A percentile compares a stretch with the other conserved stretches of the same genome.
These are phyloP conservation scores for Myiothlypis chrysogaster DNA, from an alignment of 2,797 vertebrate genomes.

Conservation along the genomic window DNA sequence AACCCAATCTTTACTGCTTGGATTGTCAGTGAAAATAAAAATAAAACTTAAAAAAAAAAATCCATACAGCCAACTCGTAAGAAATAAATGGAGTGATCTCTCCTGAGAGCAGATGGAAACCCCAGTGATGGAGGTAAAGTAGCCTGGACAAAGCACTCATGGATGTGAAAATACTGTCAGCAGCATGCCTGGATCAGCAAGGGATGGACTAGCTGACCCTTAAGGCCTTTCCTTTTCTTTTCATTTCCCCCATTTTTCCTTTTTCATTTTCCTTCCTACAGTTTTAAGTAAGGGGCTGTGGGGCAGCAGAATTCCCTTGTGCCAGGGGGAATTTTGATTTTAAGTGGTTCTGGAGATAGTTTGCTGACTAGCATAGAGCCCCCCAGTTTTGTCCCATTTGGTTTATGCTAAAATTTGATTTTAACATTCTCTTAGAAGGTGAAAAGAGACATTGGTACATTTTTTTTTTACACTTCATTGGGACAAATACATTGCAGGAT, in stretches of 20 bases:
- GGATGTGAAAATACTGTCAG: constrained; percentile 36
- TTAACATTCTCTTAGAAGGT: neutral
- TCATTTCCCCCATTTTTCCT: neutral
- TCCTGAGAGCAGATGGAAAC: constrained; percentile 12
- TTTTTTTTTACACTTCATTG: constrained; percentile 36
- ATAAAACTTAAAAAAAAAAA: constrained; percentile 56
- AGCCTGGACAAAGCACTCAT: constrained; percentile 23
- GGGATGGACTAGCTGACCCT: constrained; percentile 17
- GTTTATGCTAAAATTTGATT: neutral
- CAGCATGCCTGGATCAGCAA: neutral
- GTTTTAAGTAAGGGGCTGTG: neutral
- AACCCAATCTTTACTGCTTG: constrained; percentile 50
- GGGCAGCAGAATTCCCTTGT: neutral
- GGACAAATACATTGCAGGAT: neutral
- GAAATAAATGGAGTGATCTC: constrained; percentile 59
- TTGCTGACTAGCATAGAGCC: neutral
- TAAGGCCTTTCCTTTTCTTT: constrained; percentile 17
- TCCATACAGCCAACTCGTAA: constrained; percentile 44
- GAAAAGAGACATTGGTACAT: neutral
- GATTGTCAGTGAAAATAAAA: constrained; percentile 66
- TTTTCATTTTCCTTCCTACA: neutral
- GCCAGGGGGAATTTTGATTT: neutral
- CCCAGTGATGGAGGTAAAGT: constrained; percentile 39
- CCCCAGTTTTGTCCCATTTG: neutral
- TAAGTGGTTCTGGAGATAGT: constrained; percentile 1